These are phyloP conservation scores for Zosterops borbonicus DNA, from an alignment of 2,113 vertebrate species.

Conservation along the genomic window DNA sequence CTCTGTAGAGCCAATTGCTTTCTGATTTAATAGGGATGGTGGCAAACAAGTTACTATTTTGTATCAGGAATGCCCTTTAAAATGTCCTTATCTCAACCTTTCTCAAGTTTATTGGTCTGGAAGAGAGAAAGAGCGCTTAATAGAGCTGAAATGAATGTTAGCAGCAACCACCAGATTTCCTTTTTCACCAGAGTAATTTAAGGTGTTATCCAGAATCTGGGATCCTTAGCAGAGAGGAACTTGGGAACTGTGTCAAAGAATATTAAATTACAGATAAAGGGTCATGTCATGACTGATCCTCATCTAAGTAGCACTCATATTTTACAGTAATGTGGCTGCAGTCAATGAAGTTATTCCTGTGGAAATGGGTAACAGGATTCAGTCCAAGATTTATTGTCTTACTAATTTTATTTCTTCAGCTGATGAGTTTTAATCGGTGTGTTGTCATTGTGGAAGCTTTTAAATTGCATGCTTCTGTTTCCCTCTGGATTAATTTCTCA, in stretches of 20 bases:
- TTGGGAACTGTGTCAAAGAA: neutral
- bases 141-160: neutral
- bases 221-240: neutral
- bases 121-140: neutral
- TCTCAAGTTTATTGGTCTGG: neutral
- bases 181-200: neutral
- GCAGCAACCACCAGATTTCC: neutral
- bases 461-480: conserved; percentile 29
- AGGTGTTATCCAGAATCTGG: neutral
- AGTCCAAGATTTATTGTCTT: conserved; percentile 27
- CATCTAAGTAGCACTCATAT: neutral
- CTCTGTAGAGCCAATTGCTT: neutral
- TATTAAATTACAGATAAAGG: neutral
- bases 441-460: conserved; percentile 21
- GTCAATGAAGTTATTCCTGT: conserved; percentile 22
- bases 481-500: conserved; percentile 36
- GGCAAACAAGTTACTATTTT: neutral
- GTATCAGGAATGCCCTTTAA: neutral
- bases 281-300: neutral
- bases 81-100: neutral
- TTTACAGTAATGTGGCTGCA: neutral
- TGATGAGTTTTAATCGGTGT: conserved; percentile 44
- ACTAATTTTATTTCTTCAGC: conserved; percentile 59
- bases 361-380: conserved; percentile 1
- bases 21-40: neutral